phyloP scores from a whole-genome alignment of 2,888 invertebrate genomes.

The Carpatolechia fugitivella region DNA sequence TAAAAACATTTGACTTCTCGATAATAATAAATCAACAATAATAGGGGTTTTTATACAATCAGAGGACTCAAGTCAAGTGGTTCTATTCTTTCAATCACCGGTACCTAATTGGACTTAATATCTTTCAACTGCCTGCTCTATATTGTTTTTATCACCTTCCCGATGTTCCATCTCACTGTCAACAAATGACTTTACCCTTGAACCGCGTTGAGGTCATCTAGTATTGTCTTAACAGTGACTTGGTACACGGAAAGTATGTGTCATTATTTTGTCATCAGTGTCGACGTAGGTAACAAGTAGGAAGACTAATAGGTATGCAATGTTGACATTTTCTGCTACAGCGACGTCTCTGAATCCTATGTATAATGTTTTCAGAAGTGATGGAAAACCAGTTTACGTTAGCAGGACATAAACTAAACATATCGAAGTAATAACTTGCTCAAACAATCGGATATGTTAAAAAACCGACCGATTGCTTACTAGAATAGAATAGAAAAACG shows the following conservation, averaged over 20 bases:
- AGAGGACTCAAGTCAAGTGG: neutral
- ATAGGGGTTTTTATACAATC: too few relatives aligned
- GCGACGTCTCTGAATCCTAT: too few relatives aligned
- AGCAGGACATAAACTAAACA: too few relatives aligned
- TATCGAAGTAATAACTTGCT: too few relatives aligned
- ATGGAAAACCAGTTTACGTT: too few relatives aligned
- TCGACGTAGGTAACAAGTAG: neutral
- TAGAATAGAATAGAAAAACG: too few relatives aligned
- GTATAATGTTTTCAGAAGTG: too few relatives aligned
- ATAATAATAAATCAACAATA: too few relatives aligned
- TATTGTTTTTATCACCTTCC: neutral
- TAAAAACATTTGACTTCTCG: too few relatives aligned
- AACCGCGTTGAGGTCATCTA: constrained; percentile 21
- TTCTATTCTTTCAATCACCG: neutral
- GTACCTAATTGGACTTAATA: neutral
- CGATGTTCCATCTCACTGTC: neutral
- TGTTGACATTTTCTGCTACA: neutral
- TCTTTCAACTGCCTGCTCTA: neutral
- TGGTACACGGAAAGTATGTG: constrained; percentile 21
- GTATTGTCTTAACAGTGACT: constrained; percentile 21
- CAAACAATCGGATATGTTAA: too few relatives aligned
- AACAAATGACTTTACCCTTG: constrained; percentile 13
- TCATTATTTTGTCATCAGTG: constrained; percentile 24
- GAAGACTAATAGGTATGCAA: neutral
- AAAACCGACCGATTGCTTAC: too few relatives aligned